These are phyloP conservation scores for Platycheirus albimanus DNA, from an alignment of 2,888 invertebrate species.

Conservation along the genomic window DNA sequence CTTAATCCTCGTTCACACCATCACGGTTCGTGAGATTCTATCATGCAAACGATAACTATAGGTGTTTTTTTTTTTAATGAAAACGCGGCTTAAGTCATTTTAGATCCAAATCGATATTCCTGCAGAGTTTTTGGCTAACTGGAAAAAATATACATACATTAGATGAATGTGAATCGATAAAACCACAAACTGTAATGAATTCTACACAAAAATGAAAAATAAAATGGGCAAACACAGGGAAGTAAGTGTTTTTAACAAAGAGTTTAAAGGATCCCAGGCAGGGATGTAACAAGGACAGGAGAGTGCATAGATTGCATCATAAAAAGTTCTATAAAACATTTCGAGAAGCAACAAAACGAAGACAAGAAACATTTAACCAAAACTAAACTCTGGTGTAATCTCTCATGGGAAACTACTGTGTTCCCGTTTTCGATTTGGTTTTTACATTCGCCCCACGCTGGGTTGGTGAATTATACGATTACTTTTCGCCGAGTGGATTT, in stretches of 20 bases:
- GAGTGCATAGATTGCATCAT: conserved; percentile 28
- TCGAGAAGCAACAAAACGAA: conserved; percentile 9
- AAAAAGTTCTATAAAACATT: conserved; percentile 23
- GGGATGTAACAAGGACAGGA: conserved; percentile 1
- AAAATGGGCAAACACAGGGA: conserved; percentile 21
- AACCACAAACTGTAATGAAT: conserved; percentile 35
- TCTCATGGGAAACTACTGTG: conserved; percentile 66
- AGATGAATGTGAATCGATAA: conserved; percentile 40
- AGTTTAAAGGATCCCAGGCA: conserved; percentile 18
- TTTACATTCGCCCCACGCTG: conserved; percentile 64
- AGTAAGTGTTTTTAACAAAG: conserved; percentile 40
- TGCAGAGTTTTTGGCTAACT: conserved; percentile 1
- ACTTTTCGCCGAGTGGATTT: conserved; percentile 61
- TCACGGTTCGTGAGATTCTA: background rate
- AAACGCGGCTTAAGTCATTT: conserved; percentile 7
- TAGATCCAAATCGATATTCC: conserved; percentile 21
- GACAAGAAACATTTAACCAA: conserved; percentile 65
- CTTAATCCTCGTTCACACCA: background rate
- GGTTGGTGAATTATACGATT: conserved; percentile 71
- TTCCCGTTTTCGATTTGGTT: conserved; percentile 54
- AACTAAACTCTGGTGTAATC: conserved; percentile 68
- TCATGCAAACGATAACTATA: conserved; percentile 3
- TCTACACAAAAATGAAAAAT: conserved; percentile 34
- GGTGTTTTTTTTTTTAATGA: conserved; percentile 31
- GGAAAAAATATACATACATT: background rate